A percentile compares a stretch with the other conserved stretches of the same genome.
phyloP scores from a whole-genome alignment of 2,888 invertebrate genomes.

The Leptopilina syphax region DNA sequence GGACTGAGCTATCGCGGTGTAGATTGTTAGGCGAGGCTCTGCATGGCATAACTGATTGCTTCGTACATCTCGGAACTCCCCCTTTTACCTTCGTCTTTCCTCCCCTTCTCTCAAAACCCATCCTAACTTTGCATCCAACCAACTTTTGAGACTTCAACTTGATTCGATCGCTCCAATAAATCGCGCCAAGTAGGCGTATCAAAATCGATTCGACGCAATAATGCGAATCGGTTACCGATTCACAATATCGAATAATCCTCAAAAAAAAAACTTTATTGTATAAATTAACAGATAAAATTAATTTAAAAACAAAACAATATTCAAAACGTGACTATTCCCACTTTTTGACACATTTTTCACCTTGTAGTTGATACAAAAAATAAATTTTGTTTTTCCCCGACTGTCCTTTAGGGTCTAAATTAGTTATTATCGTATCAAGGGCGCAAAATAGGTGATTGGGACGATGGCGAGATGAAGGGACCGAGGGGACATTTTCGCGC shows the following conservation, averaged over 20 bases:
- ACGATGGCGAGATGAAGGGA: no score
- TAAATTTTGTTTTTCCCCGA: no score
- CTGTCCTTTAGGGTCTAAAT: no score
- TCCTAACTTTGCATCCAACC: constrained; percentile 45
- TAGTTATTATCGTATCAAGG: no score
- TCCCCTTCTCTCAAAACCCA: constrained; percentile 42
- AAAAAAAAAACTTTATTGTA: no score
- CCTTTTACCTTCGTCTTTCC: constrained; percentile 53
- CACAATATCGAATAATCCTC: neutral
- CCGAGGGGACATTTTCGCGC: no score
- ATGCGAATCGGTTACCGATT: constrained; percentile 30
- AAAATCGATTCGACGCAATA: constrained; percentile 52
- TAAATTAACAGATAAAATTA: no score
- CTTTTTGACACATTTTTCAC: no score
- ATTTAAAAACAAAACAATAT: no score
- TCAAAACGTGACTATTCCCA: no score
- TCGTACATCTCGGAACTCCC: constrained; percentile 54
- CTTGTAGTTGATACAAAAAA: no score
- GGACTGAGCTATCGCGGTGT: constrained; percentile 52
- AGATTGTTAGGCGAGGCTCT: constrained; percentile 52
- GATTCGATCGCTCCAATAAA: constrained; percentile 47
- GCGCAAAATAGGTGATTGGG: no score
- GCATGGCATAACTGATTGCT: constrained; percentile 57
- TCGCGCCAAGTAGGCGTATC: constrained; percentile 56
- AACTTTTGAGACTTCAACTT: constrained; percentile 39